phyloP scores from a whole-genome alignment of 2,888 invertebrate genomes.

The Notocelia uddmanniana region DNA sequence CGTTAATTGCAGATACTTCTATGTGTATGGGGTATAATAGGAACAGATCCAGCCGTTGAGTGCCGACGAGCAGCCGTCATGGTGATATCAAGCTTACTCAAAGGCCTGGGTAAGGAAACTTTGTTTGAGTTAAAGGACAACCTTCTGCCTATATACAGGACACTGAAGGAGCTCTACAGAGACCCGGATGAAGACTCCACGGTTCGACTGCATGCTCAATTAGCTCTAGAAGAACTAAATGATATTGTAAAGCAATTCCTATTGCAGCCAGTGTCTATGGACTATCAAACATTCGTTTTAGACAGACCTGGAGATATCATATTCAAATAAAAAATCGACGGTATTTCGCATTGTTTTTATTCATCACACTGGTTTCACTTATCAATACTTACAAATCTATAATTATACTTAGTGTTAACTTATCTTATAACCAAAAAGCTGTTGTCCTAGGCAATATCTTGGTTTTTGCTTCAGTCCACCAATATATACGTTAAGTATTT shows the following conservation, averaged over 20 bases:
- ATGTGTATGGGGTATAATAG: conserved; percentile 89
- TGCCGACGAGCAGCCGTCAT: conserved; percentile 92
- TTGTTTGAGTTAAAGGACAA: conserved; percentile 88
- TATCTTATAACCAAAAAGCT: not conserved
- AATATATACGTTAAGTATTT: no score
- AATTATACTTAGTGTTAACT: no score
- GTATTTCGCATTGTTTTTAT: conserved; percentile 51
- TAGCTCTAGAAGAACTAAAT: conserved; percentile 92
- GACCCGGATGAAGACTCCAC: conserved; percentile 88
- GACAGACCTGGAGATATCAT: conserved; percentile 56
- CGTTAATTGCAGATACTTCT: conserved; percentile 87
- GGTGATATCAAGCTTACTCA: conserved; percentile 90
- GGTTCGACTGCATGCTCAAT: conserved; percentile 90
- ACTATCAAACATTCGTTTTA: conserved; percentile 84
- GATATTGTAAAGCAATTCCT: conserved; percentile 87
- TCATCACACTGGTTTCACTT: conserved; percentile 56
- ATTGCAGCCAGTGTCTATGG: conserved; percentile 83
- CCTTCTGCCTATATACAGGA: conserved; percentile 89
- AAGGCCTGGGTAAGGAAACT: conserved; percentile 90
- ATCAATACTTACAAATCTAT: conserved; percentile 25
- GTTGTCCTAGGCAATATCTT: conserved; percentile 6
- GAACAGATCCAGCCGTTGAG: conserved; percentile 89
- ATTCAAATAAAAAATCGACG: conserved; percentile 61
- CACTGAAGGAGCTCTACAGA: conserved; percentile 88
- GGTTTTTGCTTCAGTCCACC: conserved; percentile 18